Evolutionary conservation across 2,113 vertebrate genomes (phyloP).

Genomic region (Serinus canaria): DNA sequence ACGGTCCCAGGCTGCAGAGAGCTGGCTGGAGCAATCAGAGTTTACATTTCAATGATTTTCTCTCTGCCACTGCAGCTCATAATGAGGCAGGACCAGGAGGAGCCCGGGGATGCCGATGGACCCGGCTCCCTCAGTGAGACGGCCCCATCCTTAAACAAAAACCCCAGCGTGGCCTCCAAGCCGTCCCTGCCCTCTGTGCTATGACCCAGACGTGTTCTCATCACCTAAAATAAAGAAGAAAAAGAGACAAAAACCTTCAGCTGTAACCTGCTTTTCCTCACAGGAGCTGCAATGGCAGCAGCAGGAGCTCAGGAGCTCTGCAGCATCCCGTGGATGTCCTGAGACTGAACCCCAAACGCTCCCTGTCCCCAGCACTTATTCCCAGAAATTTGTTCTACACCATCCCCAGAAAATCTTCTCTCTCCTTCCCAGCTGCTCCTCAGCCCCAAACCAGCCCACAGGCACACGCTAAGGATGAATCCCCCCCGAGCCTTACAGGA

Average conservation of each 20-base stretch:
- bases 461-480: not conserved
- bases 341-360: not conserved
- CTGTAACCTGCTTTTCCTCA: not conserved
- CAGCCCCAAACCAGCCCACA: not conserved
- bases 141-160: not conserved
- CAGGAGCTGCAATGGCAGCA: not conserved
- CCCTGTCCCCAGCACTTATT: not conserved
- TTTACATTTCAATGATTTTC: not conserved
- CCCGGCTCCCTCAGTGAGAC: fast-evolving
- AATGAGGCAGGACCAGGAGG: not conserved
- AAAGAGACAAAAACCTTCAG: not conserved
- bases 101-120: fast-evolving
- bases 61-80: not conserved
- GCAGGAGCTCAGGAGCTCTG: not conserved
- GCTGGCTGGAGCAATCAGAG: not conserved
- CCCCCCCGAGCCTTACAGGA: not conserved
- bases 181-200: not conserved
- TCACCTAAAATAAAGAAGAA: not conserved
- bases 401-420: not conserved
- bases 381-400: not conserved
- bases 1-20: not conserved
- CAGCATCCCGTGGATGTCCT: fast-evolving
- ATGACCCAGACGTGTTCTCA: not conserved
- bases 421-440: not conserved
- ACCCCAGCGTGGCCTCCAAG: fast-evolving